A percentile compares a stretch with the other conserved stretches of the same genome.
Evolutionary conservation across 1,140 invertebrate species (phyloP).

Genomic region (Homalodisca vitripennis): DNA sequence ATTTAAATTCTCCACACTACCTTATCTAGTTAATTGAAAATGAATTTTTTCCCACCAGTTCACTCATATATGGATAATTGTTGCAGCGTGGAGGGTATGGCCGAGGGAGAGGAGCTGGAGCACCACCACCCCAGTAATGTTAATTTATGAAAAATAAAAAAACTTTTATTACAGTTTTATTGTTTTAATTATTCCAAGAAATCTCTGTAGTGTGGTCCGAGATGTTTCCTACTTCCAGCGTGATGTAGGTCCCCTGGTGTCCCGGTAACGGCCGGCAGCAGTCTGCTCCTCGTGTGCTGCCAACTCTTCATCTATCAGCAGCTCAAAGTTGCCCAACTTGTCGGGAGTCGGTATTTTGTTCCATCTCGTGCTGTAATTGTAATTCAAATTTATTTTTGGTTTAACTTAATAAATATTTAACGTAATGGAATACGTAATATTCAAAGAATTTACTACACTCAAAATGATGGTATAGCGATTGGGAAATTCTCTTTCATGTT

Average conservation of each 20-base stretch:
- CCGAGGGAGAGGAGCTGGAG: constrained; percentile 46
- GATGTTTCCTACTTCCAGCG: constrained; percentile 19
- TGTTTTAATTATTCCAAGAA: constrained; percentile 6
- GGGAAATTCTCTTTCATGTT: no score
- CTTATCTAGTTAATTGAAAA: no score
- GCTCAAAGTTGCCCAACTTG: constrained; percentile 83
- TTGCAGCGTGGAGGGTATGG: constrained; percentile 52
- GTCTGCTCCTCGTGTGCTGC: constrained; percentile 54
- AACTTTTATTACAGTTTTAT: constrained; percentile 31
- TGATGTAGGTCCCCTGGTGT: constrained; percentile 62
- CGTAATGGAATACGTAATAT: no score
- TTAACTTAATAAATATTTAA: no score
- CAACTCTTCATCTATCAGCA: constrained; percentile 84
- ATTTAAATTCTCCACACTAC: no score
- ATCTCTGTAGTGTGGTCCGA: no score
- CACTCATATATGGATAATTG: no score
- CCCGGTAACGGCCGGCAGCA: constrained; percentile 64
- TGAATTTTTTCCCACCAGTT: no score
- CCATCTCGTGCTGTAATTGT: constrained; percentile 80
- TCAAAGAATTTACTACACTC: no score
- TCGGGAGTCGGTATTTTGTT: constrained; percentile 82
- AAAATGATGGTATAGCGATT: no score
- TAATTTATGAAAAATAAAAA: constrained; percentile 24
- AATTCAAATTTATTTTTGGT: no score
- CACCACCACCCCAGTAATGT: constrained; percentile 36